phyloP scores from a whole-genome alignment of 2,797 vertebrate species.

The Perodicticus potto region DNA sequence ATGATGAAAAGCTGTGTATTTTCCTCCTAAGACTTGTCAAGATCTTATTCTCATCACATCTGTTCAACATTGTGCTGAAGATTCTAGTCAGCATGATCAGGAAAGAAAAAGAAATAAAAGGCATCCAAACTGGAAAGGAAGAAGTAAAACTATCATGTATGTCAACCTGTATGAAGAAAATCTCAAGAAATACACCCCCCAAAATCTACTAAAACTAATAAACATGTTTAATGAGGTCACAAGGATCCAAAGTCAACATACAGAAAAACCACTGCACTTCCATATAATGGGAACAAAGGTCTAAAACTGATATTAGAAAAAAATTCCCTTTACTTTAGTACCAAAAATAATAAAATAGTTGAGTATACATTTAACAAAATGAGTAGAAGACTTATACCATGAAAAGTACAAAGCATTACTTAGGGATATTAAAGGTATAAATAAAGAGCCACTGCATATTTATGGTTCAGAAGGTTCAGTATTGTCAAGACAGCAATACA shows the following conservation, averaged over 20 bases:
- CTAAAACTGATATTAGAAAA: conserved; percentile 29
- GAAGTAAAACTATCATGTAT: conserved; percentile 11
- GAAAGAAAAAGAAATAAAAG: background rate
- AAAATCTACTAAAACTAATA: background rate
- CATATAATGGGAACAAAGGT: background rate
- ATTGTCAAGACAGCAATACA: background rate
- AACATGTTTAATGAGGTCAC: background rate
- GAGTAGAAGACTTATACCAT: background rate
- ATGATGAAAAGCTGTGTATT: background rate
- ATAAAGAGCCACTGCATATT: background rate
- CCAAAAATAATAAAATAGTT: conserved; percentile 22
- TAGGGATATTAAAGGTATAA: background rate
- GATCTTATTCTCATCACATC: background rate
- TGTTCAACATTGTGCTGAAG: background rate
- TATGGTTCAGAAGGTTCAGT: background rate
- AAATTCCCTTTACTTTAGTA: background rate
- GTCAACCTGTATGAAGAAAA: background rate
- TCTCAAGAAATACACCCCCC: background rate
- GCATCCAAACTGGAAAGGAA: background rate
- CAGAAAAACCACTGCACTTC: background rate
- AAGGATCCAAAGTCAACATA: background rate
- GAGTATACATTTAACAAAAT: background rate
- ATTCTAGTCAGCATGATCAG: background rate
- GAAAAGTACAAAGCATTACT: background rate
- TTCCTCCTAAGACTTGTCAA: background rate